phyloP scores from a whole-genome alignment of 2,888 invertebrate genomes.

The Beris chalybata region DNA sequence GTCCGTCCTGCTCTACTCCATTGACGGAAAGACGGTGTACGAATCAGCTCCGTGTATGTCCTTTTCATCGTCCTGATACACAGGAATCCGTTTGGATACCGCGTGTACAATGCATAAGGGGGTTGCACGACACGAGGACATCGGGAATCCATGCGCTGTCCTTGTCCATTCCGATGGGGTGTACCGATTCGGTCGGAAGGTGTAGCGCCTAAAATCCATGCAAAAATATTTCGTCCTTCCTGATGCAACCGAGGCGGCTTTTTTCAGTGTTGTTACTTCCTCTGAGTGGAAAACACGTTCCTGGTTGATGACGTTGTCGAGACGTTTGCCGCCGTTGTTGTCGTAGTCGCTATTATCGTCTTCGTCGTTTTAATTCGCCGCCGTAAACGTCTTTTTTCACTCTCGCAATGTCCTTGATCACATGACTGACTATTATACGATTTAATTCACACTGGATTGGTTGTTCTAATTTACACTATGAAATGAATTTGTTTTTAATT shows the following conservation, averaged over 20 bases:
- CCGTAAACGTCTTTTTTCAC: neutral
- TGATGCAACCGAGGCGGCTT: constrained; percentile 34
- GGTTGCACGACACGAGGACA: constrained; percentile 1
- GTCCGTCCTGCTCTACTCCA: constrained; percentile 26
- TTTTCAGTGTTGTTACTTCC: constrained; percentile 41
- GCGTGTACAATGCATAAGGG: constrained; percentile 10
- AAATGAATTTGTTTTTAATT: neutral
- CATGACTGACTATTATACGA: constrained; percentile 17
- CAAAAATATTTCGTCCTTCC: constrained; percentile 34
- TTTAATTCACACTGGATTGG: constrained; percentile 11
- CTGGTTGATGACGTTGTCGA: constrained; percentile 4
- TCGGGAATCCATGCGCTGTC: constrained; percentile 26
- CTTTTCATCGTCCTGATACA: too few relatives aligned
- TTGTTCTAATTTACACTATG: constrained; percentile 7
- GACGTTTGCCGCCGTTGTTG: constrained; percentile 6
- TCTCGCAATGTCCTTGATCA: constrained; percentile 17
- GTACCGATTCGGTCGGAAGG: constrained; percentile 26
- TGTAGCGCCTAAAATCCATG: constrained; percentile 33
- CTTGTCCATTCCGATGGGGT: constrained; percentile 19
- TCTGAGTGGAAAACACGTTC: constrained; percentile 38
- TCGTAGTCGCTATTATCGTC: constrained; percentile 12
- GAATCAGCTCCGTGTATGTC: neutral
- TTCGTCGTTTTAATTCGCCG: constrained; percentile 1
- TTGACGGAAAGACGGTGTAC: neutral
- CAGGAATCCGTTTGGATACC: neutral